phyloP scores from a whole-genome alignment of 2,888 invertebrate species.

The Gymnoscelis rufifasciata region DNA sequence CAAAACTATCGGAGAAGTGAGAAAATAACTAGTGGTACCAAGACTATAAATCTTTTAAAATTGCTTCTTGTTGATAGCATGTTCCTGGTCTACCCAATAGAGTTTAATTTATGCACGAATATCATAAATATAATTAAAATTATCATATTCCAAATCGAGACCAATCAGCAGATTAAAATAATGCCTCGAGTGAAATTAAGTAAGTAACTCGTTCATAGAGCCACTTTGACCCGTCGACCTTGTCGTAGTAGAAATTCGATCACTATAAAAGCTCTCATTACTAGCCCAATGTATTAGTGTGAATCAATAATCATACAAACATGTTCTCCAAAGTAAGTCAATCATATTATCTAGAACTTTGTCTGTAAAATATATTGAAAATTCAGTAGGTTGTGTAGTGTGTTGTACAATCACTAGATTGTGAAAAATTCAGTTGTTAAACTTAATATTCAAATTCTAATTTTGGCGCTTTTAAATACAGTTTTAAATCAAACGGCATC shows the following conservation, averaged over 20 bases:
- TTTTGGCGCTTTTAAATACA: no score
- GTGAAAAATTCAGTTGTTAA: no score
- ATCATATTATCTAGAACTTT: background rate
- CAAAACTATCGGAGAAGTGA: no score
- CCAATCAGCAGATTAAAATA: conserved; percentile 14
- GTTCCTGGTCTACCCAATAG: no score
- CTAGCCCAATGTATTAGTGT: conserved; percentile 49
- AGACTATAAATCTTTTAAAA: no score
- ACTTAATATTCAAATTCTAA: no score
- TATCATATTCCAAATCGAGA: conserved; percentile 8
- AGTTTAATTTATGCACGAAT: no score
- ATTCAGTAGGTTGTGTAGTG: no score
- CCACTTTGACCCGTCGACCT: conserved; percentile 53
- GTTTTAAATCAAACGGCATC: no score
- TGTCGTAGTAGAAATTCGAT: conserved; percentile 47
- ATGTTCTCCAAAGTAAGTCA: conserved; percentile 67
- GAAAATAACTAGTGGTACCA: no score
- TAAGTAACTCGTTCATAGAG: conserved; percentile 13
- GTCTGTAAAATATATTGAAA: background rate
- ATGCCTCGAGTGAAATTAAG: conserved; percentile 21
- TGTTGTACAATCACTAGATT: no score
- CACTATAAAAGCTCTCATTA: conserved; percentile 48
- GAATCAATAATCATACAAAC: conserved; percentile 42
- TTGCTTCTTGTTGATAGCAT: no score
- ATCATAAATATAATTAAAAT: conserved; percentile 4